Conservation (phyloP, 2,888 invertebrate species). For the Pyrocoelia pectoralis region DNA sequence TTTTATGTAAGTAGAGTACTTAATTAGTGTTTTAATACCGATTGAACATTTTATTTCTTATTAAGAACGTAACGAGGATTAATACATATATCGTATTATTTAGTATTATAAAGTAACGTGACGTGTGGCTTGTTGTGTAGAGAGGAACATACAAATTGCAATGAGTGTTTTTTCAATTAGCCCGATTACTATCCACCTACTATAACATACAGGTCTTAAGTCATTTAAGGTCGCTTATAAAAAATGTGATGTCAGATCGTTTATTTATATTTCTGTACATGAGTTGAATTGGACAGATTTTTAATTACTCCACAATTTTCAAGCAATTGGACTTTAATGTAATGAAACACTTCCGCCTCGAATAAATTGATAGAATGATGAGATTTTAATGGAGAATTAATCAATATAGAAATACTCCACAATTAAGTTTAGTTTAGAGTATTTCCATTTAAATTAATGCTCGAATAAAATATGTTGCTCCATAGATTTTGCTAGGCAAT, state of each 20-base stretch:
- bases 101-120: neutral
- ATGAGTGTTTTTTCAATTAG: constrained; percentile 39
- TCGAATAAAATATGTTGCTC: too few relatives aligned
- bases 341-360: too few relatives aligned
- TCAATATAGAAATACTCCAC: too few relatives aligned
- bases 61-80: neutral
- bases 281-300: neutral
- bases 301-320: too few relatives aligned
- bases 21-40: neutral
- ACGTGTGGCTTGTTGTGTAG: constrained; percentile 18
- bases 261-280: constrained; percentile 9
- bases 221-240: constrained; percentile 31
- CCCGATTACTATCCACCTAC: constrained; percentile 40
- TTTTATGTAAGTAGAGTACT: constrained; percentile 1
- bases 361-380: too few relatives aligned
- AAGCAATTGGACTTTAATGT: neutral
- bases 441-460: too few relatives aligned
- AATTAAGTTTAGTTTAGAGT: too few relatives aligned
- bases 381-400: too few relatives aligned
- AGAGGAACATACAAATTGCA: constrained; percentile 41
- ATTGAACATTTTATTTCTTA: neutral
- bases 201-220: constrained; percentile 30
- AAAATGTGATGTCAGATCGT: constrained; percentile 12
- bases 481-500: too few relatives aligned
- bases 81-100: neutral